Evolutionary conservation across 2,113 vertebrate genomes (phyloP).

Genomic region (Antechinus flavipes): DNA sequence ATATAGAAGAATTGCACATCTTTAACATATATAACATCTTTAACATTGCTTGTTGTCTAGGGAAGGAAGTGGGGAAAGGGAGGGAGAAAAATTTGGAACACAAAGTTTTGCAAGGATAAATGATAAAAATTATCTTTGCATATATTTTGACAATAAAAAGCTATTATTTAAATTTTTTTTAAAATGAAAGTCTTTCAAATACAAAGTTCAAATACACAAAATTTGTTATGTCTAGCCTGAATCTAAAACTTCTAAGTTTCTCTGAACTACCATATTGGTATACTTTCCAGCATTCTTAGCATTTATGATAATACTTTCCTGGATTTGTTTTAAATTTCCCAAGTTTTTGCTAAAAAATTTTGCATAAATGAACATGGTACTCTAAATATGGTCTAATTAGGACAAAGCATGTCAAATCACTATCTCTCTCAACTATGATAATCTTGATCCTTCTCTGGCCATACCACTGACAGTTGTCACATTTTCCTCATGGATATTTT

Average conservation of each 20-base stretch:
- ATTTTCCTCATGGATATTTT: background rate
- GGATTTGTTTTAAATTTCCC: background rate
- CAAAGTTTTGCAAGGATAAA: no score
- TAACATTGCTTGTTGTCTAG: no score
- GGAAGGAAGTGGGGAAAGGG: no score
- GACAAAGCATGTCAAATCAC: background rate
- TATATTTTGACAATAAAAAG: no score
- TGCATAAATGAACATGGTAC: background rate
- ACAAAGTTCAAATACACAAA: background rate
- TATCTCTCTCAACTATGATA: background rate
- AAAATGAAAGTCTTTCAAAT: background rate
- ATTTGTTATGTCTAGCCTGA: background rate
- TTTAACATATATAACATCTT: no score
- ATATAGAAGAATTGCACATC: no score
- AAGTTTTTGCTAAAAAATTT: background rate
- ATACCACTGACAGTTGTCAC: background rate
- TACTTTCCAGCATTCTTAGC: background rate
- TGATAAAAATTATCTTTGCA: no score
- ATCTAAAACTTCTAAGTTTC: background rate
- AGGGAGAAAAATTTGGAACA: no score
- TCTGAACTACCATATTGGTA: background rate
- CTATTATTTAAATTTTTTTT: no score
- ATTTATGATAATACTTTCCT: background rate
- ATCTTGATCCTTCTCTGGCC: background rate
- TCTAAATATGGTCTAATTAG: background rate